Percentiles rank a stretch among this genome's conserved stretches.
These are phyloP conservation scores for Leucosticte australis DNA, from an alignment of 2,113 vertebrate species.

Conservation along the genomic window DNA sequence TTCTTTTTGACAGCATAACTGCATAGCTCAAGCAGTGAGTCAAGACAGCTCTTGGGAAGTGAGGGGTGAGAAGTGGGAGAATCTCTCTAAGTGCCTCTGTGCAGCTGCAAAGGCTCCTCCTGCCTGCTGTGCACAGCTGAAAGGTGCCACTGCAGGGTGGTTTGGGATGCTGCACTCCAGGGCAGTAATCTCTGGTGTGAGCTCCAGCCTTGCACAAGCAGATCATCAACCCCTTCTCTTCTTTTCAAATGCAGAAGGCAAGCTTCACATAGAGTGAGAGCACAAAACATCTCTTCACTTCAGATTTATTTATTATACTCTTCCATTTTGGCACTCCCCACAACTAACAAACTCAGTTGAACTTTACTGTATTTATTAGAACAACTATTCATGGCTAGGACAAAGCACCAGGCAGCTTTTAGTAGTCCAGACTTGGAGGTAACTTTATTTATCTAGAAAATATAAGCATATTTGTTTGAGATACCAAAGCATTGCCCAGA, in stretches of 20 bases:
- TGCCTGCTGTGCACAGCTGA: neutral
- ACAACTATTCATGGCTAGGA: neutral
- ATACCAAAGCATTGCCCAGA: neutral
- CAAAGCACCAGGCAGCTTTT: neutral
- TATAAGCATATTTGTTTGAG: neutral
- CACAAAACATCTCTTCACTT: neutral
- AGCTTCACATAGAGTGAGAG: neutral
- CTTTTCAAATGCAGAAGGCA: neutral
- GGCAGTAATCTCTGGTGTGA: neutral
- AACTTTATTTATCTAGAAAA: neutral
- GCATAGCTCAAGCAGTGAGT: neutral
- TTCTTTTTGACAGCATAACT: neutral
- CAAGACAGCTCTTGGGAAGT: neutral
- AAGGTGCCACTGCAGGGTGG: fast-evolving
- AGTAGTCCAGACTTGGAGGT: neutral
- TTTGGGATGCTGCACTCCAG: neutral
- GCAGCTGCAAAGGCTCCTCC: neutral
- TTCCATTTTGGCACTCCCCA: neutral
- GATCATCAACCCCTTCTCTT: neutral
- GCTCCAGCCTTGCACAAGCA: neutral
- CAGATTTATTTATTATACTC: neutral
- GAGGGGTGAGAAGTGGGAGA: neutral
- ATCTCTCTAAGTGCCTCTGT: neutral
- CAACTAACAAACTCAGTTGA: neutral
- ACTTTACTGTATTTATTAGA: neutral